phyloP scores from a whole-genome alignment of 92 coral and sea anemone genomes.

The Heliopora coerulea region DNA sequence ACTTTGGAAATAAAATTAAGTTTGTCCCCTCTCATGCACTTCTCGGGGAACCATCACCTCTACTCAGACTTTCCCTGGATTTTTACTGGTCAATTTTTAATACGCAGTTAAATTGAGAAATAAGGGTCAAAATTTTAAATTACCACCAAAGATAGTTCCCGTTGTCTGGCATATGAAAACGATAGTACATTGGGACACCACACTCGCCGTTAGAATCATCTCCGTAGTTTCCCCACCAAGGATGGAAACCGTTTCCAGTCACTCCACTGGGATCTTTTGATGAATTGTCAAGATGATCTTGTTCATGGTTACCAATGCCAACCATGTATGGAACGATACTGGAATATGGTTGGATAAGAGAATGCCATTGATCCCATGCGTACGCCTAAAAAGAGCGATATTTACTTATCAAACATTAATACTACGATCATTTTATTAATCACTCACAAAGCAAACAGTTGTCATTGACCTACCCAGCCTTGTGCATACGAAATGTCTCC shows the following conservation, averaged over 20 bases:
- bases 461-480: conserved; percentile 56
- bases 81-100: no score
- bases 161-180: conserved; percentile 84
- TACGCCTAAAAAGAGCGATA: conserved; percentile 54
- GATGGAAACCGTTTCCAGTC: conserved; percentile 76
- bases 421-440: background rate
- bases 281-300: conserved; percentile 63
- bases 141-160: conserved; percentile 85
- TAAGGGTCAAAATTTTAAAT: conserved; percentile 2
- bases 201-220: conserved; percentile 82
- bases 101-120: no score
- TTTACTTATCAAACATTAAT: no score
- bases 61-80: no score
- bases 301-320: conserved; percentile 80
- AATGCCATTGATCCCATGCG: conserved; percentile 87
- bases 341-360: conserved; percentile 71
- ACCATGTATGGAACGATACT: conserved; percentile 81
- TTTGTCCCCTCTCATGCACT: no score
- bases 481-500: conserved; percentile 88
- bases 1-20: no score
- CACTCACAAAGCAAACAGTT: no score
- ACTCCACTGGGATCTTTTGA: conserved; percentile 71
- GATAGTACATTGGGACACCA: conserved; percentile 80
- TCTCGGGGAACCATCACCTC: no score
- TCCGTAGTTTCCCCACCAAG: conserved; percentile 80